These are phyloP conservation scores for Neodiprion lecontei DNA, from an alignment of 1,140 invertebrate species.

Conservation along the genomic window DNA sequence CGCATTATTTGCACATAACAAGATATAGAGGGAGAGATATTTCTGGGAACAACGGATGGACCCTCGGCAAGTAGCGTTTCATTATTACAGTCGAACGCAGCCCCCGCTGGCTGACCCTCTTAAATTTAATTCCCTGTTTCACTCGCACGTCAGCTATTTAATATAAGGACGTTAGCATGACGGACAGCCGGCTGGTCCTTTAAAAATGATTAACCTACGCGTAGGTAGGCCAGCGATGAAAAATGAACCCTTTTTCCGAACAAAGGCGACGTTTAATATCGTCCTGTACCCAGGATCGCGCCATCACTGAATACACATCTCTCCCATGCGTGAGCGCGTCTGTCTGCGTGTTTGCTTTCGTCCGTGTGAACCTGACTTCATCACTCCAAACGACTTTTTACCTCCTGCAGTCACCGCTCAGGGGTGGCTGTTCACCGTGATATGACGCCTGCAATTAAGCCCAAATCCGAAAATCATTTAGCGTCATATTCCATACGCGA, in stretches of 20 bases:
- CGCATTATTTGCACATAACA: no score
- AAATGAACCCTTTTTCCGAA: slow-evolving; percentile 42
- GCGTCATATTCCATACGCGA: not conserved
- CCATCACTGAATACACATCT: slow-evolving; percentile 14
- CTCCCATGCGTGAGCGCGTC: not conserved
- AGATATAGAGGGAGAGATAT: no score
- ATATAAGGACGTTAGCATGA: slow-evolving; percentile 34
- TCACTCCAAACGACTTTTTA: no score
- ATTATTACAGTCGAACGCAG: slow-evolving; percentile 36
- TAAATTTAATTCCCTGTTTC: slow-evolving; percentile 41
- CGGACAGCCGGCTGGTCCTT: slow-evolving; percentile 44
- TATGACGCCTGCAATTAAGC: no score
- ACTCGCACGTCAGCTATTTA: slow-evolving; percentile 30
- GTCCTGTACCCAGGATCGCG: slow-evolving; percentile 13
- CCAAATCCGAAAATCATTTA: no score
- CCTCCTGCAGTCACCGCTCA: no score
- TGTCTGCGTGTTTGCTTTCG: no score
- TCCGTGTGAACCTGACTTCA: no score
- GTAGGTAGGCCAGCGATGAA: slow-evolving; percentile 37
- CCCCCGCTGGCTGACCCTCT: slow-evolving; percentile 17
- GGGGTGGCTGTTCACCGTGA: no score
- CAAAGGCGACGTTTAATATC: slow-evolving; percentile 44
- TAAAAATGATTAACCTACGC: slow-evolving; percentile 52
- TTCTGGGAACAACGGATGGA: no score
- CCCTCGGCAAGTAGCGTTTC: slow-evolving; percentile 30